Conservation (phyloP, 2,113 vertebrate species). For the Perccottus glenii region DNA sequence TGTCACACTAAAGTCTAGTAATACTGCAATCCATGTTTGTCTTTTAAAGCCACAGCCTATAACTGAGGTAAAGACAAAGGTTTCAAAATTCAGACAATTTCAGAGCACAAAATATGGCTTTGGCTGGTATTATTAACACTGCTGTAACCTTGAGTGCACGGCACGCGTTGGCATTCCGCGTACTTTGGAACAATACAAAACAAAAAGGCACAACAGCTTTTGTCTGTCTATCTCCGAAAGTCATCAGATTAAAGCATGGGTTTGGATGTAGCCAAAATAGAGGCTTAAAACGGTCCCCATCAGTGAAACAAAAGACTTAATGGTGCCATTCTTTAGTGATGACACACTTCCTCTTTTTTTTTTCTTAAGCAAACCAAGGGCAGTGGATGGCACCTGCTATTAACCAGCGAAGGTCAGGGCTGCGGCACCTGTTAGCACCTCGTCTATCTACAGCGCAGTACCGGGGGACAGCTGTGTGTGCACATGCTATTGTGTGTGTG, state of each 20-base stretch:
- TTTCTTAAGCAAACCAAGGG: conserved; percentile 67
- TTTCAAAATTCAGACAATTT: conserved; percentile 58
- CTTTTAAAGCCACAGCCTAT: conserved; percentile 53
- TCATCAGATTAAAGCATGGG: conserved; percentile 60
- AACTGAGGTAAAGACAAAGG: conserved; percentile 70
- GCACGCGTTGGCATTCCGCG: conserved; percentile 40
- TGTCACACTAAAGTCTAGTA: conserved; percentile 57
- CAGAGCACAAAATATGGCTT: conserved; percentile 74
- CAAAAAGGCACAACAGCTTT: conserved; percentile 37
- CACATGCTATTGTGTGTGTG: conserved; percentile 52
- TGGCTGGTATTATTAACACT: conserved; percentile 74
- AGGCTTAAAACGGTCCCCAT: conserved; percentile 62
- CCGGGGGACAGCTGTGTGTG: conserved; percentile 75
- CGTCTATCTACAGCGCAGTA: conserved; percentile 74
- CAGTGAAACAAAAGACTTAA: conserved; percentile 43
- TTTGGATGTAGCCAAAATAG: conserved; percentile 72
- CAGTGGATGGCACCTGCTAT: conserved; percentile 79
- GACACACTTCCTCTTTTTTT: conserved; percentile 72
- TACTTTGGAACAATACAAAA: conserved; percentile 41
- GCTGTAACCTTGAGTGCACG: conserved; percentile 77
- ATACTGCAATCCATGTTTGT: conserved; percentile 64
- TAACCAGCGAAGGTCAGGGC: conserved; percentile 69
- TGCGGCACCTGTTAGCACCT: conserved; percentile 80
- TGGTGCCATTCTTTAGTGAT: conserved; percentile 65
- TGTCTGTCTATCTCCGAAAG: conserved; percentile 58